Conservation (phyloP, 2,113 vertebrate genomes). For the Notechis scutatus region DNA sequence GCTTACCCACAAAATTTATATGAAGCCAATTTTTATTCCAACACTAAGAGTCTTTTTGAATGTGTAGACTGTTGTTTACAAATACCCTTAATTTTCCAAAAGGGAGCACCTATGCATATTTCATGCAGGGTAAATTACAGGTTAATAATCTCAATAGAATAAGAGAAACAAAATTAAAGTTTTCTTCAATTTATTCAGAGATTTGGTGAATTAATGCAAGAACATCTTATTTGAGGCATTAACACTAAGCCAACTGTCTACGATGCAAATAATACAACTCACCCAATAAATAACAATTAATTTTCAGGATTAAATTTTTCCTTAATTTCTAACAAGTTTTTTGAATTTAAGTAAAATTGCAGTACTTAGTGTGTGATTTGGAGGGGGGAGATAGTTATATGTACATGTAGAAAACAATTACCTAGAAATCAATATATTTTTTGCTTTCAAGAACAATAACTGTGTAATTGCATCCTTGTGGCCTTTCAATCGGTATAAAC, state of each 20-base stretch:
- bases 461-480: constrained; percentile 92
- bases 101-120: not conserved
- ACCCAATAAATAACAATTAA: not conserved
- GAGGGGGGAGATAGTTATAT: not conserved
- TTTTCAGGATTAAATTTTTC: not conserved
- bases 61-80: not conserved
- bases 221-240: not conserved
- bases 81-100: not conserved
- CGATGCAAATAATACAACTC: not conserved
- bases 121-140: not conserved
- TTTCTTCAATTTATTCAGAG: not conserved
- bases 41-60: not conserved
- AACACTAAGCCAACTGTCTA: not conserved
- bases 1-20: not conserved
- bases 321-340: not conserved
- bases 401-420: constrained; percentile 50
- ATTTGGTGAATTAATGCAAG: not conserved
- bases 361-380: not conserved
- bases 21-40: not conserved
- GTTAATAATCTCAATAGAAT: not conserved
- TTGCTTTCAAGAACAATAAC: constrained; percentile 82
- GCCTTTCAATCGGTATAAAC: constrained; percentile 88
- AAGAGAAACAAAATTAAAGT: not conserved
- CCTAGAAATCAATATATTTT: constrained; percentile 91
- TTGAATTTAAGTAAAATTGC: not conserved